Base-by-base conservation (phyloP, 2,797 vertebrate species). In the Amphiprion clarkii region DNA sequence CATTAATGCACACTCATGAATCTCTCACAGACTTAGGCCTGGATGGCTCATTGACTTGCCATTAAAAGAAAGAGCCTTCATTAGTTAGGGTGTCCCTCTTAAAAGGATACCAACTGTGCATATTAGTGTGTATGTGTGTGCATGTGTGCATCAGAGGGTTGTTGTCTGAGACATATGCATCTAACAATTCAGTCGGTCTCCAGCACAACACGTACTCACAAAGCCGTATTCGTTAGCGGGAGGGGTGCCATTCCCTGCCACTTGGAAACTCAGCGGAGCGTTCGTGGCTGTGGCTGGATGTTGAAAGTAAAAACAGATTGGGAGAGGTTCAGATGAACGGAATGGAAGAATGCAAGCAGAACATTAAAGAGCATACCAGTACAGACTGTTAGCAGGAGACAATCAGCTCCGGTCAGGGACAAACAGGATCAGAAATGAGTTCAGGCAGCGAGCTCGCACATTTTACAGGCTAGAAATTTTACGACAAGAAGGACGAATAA, bases 241-340 rank as follows among this genome's bases (percentile, higher is more conserved):
- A 78, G 69, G 84, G 80, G 67, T 67, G 70, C 78, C 71, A 74
- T 79, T 86, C 61, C 39, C 64, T 19, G 3, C 58, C 85, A 89
- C 75, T 89, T 86, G 74, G 78, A 78, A 88, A 85, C 60, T 63
- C 84, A 81, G 62, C 17, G 67, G 62, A 86, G 89, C 78, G 14
- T 85, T 64, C 31, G n/a, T 1, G 31, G 25, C 79, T 60, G 67
- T 51, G 57, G 67, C 79, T 81, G 78, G 72, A 83, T 79, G 82
- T 16, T 53, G 75, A 87, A 84, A 86, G 88, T 78, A 82, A 86
- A 87, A 92, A 85, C 74, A 84, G 76, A 89, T 76, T 83, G 81
- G 79, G 57, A 58, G n/a, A 62, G 70, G 87, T 78, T 80, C 72
- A 48, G 69, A 81, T 9, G 31, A 77, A 75, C 27, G 44, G 40